These are phyloP conservation scores for Falco rusticolus DNA, from an alignment of 2,797 vertebrate species.

Conservation along the genomic window DNA sequence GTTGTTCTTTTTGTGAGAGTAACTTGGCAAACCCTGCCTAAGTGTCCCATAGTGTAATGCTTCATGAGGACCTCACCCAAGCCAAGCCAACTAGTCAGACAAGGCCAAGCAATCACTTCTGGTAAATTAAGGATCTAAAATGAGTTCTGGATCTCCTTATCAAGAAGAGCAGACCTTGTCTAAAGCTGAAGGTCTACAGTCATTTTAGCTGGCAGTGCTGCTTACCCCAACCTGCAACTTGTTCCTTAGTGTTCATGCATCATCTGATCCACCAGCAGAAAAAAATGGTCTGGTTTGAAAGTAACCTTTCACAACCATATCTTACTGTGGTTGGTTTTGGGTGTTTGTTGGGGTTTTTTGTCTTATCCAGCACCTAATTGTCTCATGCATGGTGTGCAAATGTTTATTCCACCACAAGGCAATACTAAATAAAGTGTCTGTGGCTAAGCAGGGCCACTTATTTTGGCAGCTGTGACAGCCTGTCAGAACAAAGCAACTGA, in stretches of 20 bases:
- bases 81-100: background rate
- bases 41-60: background rate
- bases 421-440: background rate
- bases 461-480: background rate
- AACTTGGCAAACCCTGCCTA: background rate
- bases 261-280: background rate
- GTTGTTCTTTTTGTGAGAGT: background rate
- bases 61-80: background rate
- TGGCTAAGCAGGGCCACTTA: background rate
- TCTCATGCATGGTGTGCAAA: background rate
- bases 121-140: background rate
- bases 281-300: background rate
- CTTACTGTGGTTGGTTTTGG: background rate
- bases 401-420: background rate
- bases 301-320: background rate
- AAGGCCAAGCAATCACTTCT: background rate
- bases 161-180: background rate
- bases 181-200: background rate
- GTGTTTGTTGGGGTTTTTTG: background rate
- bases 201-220: background rate
- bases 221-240: background rate
- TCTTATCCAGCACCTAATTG: background rate
- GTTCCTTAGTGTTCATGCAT: background rate
- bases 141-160: background rate
- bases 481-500: background rate